phyloP scores from a whole-genome alignment of 2,888 invertebrate species.

The Himalopsyche tibetana region DNA sequence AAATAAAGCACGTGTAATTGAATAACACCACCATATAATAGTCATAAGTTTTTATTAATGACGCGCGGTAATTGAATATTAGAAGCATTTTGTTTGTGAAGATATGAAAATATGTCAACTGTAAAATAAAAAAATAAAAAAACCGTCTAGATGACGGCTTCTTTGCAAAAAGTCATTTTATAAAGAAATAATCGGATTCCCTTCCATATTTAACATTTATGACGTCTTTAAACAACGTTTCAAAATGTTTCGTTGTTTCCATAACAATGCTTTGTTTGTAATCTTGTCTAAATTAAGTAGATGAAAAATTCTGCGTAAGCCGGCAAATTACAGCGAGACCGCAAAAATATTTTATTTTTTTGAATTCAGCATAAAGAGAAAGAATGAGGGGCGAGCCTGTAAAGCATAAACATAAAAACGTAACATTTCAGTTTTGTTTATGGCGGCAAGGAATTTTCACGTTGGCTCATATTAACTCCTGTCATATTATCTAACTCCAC shows the following conservation, averaged over 20 bases:
- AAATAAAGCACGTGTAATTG: no score
- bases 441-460: slow-evolving; percentile 41
- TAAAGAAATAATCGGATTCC: slow-evolving; percentile 26
- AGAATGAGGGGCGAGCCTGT: slow-evolving; percentile 40
- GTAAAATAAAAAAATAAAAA: no score
- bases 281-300: slow-evolving; percentile 38
- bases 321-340: slow-evolving; percentile 24
- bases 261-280: slow-evolving; percentile 40
- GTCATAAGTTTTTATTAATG: no score
- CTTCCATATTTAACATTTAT: slow-evolving; percentile 12
- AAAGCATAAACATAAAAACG: slow-evolving; percentile 35
- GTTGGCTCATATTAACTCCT: slow-evolving; percentile 45
- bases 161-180: slow-evolving; percentile 27
- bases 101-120: no score
- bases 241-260: slow-evolving; percentile 7
- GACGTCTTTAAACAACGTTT: slow-evolving; percentile 31
- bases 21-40: no score
- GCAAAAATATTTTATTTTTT: slow-evolving; percentile 40
- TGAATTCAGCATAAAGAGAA: slow-evolving; percentile 42
- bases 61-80: no score
- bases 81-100: no score
- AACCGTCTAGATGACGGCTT: not conserved
- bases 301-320: slow-evolving; percentile 40
- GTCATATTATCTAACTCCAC: slow-evolving; percentile 29
- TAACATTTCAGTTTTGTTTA: slow-evolving; percentile 43